Conservation (phyloP, 2,888 invertebrate species). For the Plusia festucae region DNA sequence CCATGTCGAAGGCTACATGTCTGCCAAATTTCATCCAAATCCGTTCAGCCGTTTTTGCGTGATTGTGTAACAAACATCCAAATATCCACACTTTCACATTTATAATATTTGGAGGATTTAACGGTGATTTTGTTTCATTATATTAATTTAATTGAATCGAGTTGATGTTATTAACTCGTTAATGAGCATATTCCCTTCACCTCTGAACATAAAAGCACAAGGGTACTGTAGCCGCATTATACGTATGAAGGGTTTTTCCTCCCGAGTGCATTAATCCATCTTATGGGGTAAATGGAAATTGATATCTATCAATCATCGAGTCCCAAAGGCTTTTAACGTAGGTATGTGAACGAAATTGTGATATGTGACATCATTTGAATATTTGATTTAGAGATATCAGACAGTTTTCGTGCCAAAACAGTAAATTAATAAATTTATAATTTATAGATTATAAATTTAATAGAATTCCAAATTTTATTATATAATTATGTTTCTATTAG, state of each 20-base stretch:
- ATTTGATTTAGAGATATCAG: conserved; percentile 26
- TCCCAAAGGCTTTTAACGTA: conserved; percentile 43
- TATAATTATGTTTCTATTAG: no score
- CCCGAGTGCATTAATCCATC: conserved; percentile 66
- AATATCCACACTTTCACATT: no score
- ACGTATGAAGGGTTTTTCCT: conserved; percentile 62
- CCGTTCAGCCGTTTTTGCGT: no score
- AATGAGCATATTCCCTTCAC: conserved; percentile 23
- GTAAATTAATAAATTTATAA: background rate
- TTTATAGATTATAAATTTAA: background rate
- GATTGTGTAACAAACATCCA: no score
- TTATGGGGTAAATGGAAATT: conserved; percentile 56
- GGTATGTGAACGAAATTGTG: conserved; percentile 11
- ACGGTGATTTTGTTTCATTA: no score
- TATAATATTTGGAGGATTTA: no score
- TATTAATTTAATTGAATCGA: conserved; percentile 7
- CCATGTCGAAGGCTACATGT: no score
- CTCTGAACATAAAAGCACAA: conserved; percentile 29
- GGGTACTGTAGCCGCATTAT: conserved; percentile 46
- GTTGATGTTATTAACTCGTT: conserved; percentile 7
- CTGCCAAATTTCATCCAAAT: no score
- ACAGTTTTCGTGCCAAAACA: conserved; percentile 16
- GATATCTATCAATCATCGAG: conserved; percentile 62
- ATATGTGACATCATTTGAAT: conserved; percentile 21
- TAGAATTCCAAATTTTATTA: background rate